A percentile compares a stretch with the other conserved stretches of the same genome.
These are phyloP conservation scores for Thunnus albacares DNA, from an alignment of 2,797 vertebrate species.

Conservation along the genomic window DNA sequence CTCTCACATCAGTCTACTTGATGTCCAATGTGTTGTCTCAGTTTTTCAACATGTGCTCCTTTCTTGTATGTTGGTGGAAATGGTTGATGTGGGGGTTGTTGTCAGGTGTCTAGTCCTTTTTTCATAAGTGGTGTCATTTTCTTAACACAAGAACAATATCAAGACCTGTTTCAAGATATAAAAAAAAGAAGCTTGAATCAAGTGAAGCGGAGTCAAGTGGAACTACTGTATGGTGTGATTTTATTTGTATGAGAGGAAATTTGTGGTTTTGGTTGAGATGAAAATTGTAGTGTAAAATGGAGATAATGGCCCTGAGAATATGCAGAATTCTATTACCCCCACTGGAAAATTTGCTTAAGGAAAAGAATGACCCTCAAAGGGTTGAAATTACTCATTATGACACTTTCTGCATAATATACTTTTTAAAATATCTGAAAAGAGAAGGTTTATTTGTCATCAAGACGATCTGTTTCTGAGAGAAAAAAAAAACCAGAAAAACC, in stretches of 20 bases:
- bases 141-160: background rate
- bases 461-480: slow-evolving; percentile 7
- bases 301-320: background rate
- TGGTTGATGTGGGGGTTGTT: too few relatives aligned
- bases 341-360: background rate
- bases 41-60: too few relatives aligned
- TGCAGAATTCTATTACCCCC: background rate
- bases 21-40: too few relatives aligned
- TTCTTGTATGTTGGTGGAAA: too few relatives aligned
- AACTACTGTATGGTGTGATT: background rate
- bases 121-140: background rate
- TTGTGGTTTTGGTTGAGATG: background rate
- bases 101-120: too few relatives aligned
- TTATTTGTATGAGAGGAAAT: background rate
- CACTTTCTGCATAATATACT: background rate
- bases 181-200: too few relatives aligned
- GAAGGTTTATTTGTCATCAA: slow-evolving; percentile 41
- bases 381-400: background rate
- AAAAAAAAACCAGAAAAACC: slow-evolving; percentile 47
- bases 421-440: slow-evolving; percentile 2
- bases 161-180: background rate
- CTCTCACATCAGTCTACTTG: too few relatives aligned
- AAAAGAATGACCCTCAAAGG: background rate
- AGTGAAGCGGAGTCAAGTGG: background rate
- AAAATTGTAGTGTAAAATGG: background rate